Percentiles rank a stretch among this genome's conserved stretches.
Evolutionary conservation across 2,797 vertebrate species (phyloP).

Genomic region (Cygnus olor): DNA sequence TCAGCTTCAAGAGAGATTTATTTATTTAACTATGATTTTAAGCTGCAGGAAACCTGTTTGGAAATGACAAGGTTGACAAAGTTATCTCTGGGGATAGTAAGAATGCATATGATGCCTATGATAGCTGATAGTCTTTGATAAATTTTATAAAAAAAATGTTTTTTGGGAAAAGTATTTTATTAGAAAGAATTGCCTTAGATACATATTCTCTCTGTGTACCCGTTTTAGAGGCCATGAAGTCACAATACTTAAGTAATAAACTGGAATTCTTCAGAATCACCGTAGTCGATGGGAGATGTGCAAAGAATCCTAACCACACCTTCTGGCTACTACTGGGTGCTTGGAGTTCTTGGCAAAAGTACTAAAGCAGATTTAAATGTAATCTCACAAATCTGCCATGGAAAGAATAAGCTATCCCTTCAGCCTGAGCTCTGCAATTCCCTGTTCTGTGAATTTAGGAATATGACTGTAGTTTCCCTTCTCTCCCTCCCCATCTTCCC

Average conservation of each 20-base stretch:
- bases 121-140: neutral
- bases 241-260: neutral
- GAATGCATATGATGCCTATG: neutral
- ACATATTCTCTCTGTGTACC: neutral
- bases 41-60: neutral
- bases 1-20: neutral
- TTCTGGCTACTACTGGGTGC: neutral
- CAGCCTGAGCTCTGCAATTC: neutral
- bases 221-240: neutral
- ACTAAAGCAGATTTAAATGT: slow-evolving; percentile 30
- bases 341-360: neutral
- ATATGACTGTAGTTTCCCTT: neutral
- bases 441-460: neutral
- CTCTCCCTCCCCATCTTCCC: neutral
- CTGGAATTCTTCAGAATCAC: neutral
- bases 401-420: slow-evolving; percentile 2
- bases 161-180: neutral
- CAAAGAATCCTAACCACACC: neutral
- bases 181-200: neutral
- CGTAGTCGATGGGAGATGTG: neutral
- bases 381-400: neutral
- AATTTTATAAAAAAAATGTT: neutral
- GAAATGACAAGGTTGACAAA: neutral
- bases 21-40: neutral
- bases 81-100: neutral